A percentile compares a stretch with the other conserved stretches of the same genome.
phyloP scores from a whole-genome alignment of 2,113 vertebrate genomes.

The Limanda limanda region DNA sequence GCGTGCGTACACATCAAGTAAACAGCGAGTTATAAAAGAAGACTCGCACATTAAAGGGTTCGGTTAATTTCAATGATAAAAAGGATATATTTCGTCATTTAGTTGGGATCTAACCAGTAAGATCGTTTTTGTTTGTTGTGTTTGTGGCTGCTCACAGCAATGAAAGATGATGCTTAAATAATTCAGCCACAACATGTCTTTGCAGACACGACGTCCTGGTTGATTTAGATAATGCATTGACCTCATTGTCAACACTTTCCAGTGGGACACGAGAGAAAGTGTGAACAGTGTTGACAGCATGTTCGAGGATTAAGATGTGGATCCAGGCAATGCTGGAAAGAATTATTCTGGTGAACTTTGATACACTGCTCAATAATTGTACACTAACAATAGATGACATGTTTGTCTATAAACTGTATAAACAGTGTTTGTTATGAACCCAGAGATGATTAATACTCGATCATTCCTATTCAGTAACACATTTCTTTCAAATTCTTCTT shows the following conservation, averaged over 20 bases:
- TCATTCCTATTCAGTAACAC: no score
- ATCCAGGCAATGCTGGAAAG: not conserved
- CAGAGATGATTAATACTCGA: not conserved
- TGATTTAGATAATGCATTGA: not conserved
- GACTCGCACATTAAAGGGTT: conserved; percentile 15
- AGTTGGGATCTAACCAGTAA: not conserved
- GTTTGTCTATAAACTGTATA: not conserved
- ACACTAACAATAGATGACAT: not conserved
- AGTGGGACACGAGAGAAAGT: not conserved
- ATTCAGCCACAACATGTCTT: conserved; percentile 8
- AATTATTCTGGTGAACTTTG: not conserved
- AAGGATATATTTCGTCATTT: not conserved
- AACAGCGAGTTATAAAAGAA: conserved; percentile 25
- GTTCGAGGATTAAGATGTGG: not conserved
- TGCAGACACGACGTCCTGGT: not conserved
- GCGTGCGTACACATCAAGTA: not conserved
- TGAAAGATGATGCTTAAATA: not conserved
- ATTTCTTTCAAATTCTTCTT: not conserved
- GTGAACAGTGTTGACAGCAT: not conserved
- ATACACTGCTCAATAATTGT: not conserved
- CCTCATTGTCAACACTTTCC: not conserved
- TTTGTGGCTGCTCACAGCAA: not conserved
- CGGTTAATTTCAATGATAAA: not conserved
- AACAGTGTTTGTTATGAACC: no score
- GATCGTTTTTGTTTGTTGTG: not conserved